These are phyloP conservation scores for Acipenser transmontanus DNA, from an alignment of 2,797 vertebrate genomes.

Conservation along the genomic window DNA sequence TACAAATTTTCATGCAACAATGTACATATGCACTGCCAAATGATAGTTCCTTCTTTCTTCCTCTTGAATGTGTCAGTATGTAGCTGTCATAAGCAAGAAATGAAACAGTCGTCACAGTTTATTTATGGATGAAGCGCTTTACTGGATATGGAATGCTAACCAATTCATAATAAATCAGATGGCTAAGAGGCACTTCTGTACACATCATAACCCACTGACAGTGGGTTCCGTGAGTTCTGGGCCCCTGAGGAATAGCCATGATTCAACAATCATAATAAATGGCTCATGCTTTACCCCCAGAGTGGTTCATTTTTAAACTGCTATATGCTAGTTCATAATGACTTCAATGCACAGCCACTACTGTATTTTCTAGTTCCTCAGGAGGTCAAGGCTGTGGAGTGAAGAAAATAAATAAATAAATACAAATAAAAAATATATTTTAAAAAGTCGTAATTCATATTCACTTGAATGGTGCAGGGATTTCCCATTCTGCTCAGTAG, in stretches of 20 bases:
- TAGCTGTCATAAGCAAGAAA: neutral
- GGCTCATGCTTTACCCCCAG: no score
- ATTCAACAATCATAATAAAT: no score
- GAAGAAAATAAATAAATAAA: conserved; percentile 4
- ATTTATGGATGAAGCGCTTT: neutral
- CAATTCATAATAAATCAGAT: conserved; percentile 1
- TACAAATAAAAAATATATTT: neutral
- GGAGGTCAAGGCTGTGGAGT: neutral
- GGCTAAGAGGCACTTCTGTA: neutral
- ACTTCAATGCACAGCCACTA: no score
- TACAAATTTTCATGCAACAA: neutral
- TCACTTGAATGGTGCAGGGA: neutral
- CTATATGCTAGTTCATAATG: no score
- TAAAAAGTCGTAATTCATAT: neutral
- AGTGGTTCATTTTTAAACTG: no score
- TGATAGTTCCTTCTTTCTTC: neutral
- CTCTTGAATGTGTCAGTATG: neutral
- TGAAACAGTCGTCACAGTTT: neutral
- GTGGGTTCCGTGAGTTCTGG: neutral
- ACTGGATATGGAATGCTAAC: neutral
- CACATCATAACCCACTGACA: neutral
- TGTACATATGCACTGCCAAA: neutral
- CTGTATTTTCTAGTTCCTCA: neutral
- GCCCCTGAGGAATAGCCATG: no score
- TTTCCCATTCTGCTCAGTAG: conserved; percentile 42